Evolutionary conservation across 2,797 vertebrate species (phyloP), one percentile per base, ranked within the genome.

Genomic region (Rousettus madagascariensis): DNA sequence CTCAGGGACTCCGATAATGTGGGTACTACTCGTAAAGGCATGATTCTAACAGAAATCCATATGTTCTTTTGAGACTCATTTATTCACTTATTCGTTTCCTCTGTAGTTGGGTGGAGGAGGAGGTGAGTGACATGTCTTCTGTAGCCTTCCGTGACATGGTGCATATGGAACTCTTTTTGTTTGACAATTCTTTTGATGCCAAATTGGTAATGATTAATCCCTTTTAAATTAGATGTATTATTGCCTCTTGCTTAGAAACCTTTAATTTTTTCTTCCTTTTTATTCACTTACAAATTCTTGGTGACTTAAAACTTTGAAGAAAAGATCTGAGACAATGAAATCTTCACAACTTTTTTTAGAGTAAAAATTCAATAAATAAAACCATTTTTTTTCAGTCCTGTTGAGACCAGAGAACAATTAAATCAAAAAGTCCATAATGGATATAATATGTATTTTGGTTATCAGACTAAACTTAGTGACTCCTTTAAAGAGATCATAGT

Each of bases 161-260:
- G 61, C 95, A 85, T 88, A 51, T 78, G 86, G 78, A 96, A 91
- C 49, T 86, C 68, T 53, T 96, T 94, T 94, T 65, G 33, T 63
- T 65, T 93, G 72, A 77, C 72, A 91, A 2, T 91, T 78, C 91
- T 82, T 96, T 74, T 91, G 78, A 93, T 96, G 90, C 74, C 89
- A 94, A 93, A 65, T 85, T 87, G 86, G 69, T 96, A 96, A 86
- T 80, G 85, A 96, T 93, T 79, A 96, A 86, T 95, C 94, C 71
- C 8, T 86, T 79, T 55, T 96, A 78, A 74, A 87, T 96, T 96
- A 91, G 46, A 63, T 89, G 8, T 72, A 78, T 84, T 96, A 2
- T 92, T 80, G 0, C 36, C 90, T 77, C 66, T 93, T 80, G 5
- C 83, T 79, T 80, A 46, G 87, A 77, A 59, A 22, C 2, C 13